Conservation (phyloP, 92 coral and sea anemone genomes). For the Phenganax subtilis region DNA sequence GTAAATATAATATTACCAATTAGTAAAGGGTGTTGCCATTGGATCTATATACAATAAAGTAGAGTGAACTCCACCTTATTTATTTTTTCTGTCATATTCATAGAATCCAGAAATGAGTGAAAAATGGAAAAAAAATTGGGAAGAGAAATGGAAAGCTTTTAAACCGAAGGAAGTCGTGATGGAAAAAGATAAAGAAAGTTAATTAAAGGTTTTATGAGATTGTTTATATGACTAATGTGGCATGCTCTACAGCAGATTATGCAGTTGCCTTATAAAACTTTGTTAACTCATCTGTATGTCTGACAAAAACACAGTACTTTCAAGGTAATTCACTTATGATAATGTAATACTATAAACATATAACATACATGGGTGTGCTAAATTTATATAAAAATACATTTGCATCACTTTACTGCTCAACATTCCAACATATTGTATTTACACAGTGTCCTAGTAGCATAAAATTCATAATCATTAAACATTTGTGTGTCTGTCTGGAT, state of each 20-base stretch:
- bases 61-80: not conserved
- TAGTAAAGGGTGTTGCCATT: not conserved
- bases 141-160: slow-evolving; percentile 32
- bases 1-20: not conserved
- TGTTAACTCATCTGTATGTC: no score
- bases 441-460: not conserved
- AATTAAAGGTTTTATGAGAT: not conserved
- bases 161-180: slow-evolving; percentile 23
- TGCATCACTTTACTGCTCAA: not conserved
- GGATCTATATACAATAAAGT: not conserved
- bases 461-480: slow-evolving; percentile 26
- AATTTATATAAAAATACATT: not conserved
- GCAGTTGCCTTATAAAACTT: no score
- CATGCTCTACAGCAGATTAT: no score
- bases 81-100: not conserved
- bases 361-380: not conserved
- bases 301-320: no score
- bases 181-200: slow-evolving; percentile 16
- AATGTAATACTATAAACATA: not conserved
- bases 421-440: not conserved
- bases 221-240: no score
- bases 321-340: no score
- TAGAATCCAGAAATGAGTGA: slow-evolving; percentile 35
- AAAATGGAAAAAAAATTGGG: slow-evolving; percentile 33
- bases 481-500: slow-evolving; percentile 84